Percentiles rank a stretch among this genome's conserved stretches.
These are phyloP conservation scores for Cinclus mexicanus DNA, from an alignment of 2,113 vertebrate species.

Conservation along the genomic window DNA sequence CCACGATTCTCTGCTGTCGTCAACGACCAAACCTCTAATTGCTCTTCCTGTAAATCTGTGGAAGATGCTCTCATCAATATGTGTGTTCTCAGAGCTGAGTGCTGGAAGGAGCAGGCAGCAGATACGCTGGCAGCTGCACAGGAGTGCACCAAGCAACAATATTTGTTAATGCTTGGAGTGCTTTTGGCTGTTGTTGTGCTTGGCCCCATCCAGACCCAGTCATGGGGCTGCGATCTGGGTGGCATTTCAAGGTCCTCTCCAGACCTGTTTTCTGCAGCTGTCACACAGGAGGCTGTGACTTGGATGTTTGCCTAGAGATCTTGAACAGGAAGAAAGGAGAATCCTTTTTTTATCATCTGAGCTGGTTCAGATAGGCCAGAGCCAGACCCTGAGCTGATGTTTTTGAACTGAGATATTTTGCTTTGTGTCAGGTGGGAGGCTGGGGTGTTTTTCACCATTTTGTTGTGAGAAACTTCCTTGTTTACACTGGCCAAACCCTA, in stretches of 20 bases:
- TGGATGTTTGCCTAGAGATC: background rate
- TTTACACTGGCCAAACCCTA: background rate
- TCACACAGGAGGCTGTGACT: background rate
- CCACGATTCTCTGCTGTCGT: background rate
- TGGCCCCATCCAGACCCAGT: background rate
- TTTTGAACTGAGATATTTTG: background rate
- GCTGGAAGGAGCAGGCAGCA: background rate
- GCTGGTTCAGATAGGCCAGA: background rate
- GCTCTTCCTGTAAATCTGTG: background rate
- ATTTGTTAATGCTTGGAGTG: conserved; percentile 40
- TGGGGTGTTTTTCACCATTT: background rate
- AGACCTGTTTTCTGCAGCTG: conserved; percentile 32
- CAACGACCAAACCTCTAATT: background rate
- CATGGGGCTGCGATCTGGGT: background rate
- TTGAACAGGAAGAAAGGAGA: background rate
- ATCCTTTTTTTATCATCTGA: background rate
- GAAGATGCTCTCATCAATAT: background rate
- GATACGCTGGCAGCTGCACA: background rate
- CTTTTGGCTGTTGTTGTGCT: conserved; percentile 9
- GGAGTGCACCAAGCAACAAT: background rate
- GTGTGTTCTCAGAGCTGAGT: background rate
- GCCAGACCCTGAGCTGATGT: background rate
- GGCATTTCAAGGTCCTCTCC: conserved; percentile 36
- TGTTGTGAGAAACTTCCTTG: rapidly evolving
- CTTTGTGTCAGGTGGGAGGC: rapidly evolving